These are phyloP conservation scores for Cheilosia impressa DNA, from an alignment of 2,888 invertebrate genomes.

Conservation along the genomic window DNA sequence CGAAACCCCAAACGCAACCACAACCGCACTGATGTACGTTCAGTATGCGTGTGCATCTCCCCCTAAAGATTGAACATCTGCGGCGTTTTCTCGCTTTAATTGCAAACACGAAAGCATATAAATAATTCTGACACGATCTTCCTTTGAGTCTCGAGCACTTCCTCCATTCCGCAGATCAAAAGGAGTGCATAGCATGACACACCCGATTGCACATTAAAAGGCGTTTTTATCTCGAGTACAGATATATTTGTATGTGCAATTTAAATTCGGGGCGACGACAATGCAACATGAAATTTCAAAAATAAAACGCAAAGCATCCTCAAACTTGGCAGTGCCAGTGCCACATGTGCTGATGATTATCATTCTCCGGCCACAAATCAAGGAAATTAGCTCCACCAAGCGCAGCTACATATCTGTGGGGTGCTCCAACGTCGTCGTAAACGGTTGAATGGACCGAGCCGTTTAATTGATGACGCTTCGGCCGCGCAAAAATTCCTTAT, in stretches of 20 bases:
- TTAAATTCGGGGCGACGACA: slow-evolving; percentile 71
- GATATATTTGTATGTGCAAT: slow-evolving; percentile 38
- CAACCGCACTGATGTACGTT: neutral
- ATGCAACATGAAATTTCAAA: slow-evolving; percentile 70
- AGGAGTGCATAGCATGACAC: slow-evolving; percentile 62
- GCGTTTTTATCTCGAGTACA: slow-evolving; percentile 27
- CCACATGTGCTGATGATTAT: slow-evolving; percentile 75
- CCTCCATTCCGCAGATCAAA: slow-evolving; percentile 75
- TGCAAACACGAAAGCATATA: slow-evolving; percentile 73
- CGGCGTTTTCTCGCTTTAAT: slow-evolving; percentile 60
- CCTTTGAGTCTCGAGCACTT: slow-evolving; percentile 74
- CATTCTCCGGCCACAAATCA: slow-evolving; percentile 71
- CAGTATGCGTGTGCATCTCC: neutral
- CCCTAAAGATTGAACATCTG: slow-evolving; percentile 63
- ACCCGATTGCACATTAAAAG: slow-evolving; percentile 71
- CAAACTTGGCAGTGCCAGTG: neutral
- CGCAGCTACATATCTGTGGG: slow-evolving; percentile 21
- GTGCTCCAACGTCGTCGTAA: slow-evolving; percentile 27
- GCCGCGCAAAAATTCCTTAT: slow-evolving; percentile 47
- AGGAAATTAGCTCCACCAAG: slow-evolving; percentile 62
- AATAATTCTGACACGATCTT: slow-evolving; percentile 76
- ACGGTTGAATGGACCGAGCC: slow-evolving; percentile 72
- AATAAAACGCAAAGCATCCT: slow-evolving; percentile 46
- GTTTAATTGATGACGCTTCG: slow-evolving; percentile 74
- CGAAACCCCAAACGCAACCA: too few species aligned